These are phyloP conservation scores for Penaeus chinensis DNA, from an alignment of 1,140 invertebrate species.

Conservation along the genomic window DNA sequence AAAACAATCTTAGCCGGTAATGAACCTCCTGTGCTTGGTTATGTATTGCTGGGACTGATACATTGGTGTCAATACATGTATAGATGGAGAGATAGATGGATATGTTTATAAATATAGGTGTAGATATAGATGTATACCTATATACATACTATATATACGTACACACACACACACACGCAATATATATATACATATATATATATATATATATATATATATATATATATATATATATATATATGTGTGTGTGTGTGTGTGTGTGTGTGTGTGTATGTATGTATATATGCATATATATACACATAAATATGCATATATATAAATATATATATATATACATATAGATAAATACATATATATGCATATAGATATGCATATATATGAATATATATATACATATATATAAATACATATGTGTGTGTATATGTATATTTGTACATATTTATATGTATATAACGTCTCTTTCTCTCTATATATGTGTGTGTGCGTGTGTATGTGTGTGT, in stretches of 20 bases:
- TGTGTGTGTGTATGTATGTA: background rate
- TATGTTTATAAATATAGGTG: background rate
- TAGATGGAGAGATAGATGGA: background rate
- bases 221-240: slow-evolving; percentile 26
- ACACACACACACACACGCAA: background rate
- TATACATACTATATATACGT: background rate
- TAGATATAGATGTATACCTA: background rate
- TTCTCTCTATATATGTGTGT: no score
- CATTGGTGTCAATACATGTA: background rate
- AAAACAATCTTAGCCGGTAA: no score
- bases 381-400: slow-evolving; percentile 5
- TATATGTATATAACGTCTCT: no score
- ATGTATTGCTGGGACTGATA: background rate
- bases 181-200: background rate
- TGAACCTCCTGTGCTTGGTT: background rate
- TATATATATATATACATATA: background rate
- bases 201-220: slow-evolving; percentile 30
- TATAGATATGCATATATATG: slow-evolving; percentile 17
- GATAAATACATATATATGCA: background rate
- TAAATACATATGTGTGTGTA: background rate
- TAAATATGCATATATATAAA: slow-evolving; percentile 15
- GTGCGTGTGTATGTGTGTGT: no score
- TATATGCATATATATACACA: slow-evolving; percentile 14
- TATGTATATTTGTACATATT: no score
- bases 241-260: background rate